Evolutionary conservation across 2,797 vertebrate species (phyloP).

Genomic region (Rhadinocentrus ornatus): DNA sequence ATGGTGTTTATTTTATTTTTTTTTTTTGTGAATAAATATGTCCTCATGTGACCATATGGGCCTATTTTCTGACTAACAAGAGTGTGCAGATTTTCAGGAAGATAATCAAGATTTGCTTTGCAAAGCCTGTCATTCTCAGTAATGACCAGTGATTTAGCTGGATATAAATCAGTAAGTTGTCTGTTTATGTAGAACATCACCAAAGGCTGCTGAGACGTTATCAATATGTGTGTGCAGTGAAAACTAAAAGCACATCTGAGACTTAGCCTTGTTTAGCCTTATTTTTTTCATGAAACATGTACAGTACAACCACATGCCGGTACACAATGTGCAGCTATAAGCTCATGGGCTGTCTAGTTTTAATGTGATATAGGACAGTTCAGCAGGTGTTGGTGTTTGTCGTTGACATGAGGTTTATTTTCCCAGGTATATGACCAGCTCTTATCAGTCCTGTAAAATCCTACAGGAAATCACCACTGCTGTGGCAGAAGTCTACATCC

Average conservation of each 20-base stretch:
- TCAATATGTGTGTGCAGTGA: background rate
- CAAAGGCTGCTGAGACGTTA: background rate
- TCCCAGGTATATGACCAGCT: conserved; percentile 54
- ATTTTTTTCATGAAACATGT: background rate
- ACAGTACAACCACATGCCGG: conserved; percentile 20
- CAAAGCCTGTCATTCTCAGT: too few relatives aligned
- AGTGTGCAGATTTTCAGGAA: background rate
- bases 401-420: conserved; percentile 65
- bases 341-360: conserved; percentile 26
- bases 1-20: too few relatives aligned
- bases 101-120: background rate
- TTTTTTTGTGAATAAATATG: too few relatives aligned
- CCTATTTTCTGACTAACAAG: too few relatives aligned
- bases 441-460: conserved; percentile 77
- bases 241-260: background rate
- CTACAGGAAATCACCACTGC: conserved; percentile 68
- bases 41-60: too few relatives aligned
- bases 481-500: conserved; percentile 21
- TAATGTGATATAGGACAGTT: conserved; percentile 21
- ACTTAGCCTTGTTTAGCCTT: background rate
- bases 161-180: background rate
- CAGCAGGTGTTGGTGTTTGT: conserved; percentile 71
- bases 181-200: background rate
- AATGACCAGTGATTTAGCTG: too few relatives aligned
- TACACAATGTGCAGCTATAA: conserved; percentile 12